A percentile compares a stretch with the other conserved stretches of the same genome.
phyloP scores from a whole-genome alignment of 2,113 vertebrate genomes.

The Sylvia atricapilla region DNA sequence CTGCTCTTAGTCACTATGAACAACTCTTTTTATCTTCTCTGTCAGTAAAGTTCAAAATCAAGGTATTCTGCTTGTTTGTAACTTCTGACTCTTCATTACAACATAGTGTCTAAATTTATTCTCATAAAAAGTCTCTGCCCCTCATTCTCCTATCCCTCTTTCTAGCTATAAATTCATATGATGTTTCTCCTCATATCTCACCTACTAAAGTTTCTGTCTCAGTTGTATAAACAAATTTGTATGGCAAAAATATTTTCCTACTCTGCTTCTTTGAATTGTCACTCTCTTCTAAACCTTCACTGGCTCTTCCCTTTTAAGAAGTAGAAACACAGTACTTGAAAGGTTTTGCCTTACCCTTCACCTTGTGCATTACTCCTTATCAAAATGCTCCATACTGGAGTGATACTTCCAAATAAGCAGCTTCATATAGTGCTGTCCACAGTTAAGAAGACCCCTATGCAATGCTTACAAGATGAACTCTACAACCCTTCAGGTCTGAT shows the following conservation, averaged over 20 bases:
- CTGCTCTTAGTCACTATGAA: background rate
- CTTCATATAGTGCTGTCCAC: background rate
- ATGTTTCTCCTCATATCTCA: background rate
- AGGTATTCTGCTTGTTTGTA: background rate
- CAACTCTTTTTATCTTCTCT: background rate
- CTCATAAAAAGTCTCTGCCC: background rate
- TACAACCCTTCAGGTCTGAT: background rate
- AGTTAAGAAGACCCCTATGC: background rate
- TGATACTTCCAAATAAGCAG: background rate
- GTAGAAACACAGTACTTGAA: background rate
- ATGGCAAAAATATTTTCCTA: constrained; percentile 40
- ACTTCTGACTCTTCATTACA: background rate
- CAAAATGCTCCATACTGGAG: background rate
- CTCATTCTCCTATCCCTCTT: background rate
- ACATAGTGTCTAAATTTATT: background rate
- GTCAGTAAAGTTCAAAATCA: constrained; percentile 5
- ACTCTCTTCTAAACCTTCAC: background rate
- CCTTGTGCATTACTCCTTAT: background rate
- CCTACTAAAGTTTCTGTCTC: background rate
- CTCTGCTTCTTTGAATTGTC: constrained; percentile 28
- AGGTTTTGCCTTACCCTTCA: background rate
- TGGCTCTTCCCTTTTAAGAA: background rate
- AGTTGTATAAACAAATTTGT: background rate
- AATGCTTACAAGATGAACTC: background rate
- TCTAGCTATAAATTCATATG: background rate